These are phyloP conservation scores for Dryadula phaetusa DNA, from an alignment of 2,888 invertebrate genomes.

Conservation along the genomic window DNA sequence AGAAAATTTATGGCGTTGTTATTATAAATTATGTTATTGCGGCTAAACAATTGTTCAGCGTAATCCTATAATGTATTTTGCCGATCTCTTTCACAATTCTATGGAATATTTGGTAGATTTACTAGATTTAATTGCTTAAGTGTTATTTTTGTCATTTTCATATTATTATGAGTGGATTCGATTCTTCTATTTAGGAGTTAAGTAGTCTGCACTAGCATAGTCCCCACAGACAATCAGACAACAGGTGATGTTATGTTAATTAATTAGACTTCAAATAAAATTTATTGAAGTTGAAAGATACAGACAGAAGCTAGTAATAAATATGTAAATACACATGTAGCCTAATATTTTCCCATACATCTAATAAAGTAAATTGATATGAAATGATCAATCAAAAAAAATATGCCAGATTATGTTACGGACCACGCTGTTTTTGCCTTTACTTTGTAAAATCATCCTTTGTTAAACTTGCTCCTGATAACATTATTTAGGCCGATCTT, in stretches of 20 bases:
- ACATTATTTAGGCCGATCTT: constrained; percentile 67
- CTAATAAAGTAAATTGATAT: constrained; percentile 11
- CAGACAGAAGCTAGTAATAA: not conserved
- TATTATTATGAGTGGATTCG: too few species aligned
- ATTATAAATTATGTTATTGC: constrained; percentile 31
- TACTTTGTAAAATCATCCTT: constrained; percentile 48
- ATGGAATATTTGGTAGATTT: not conserved
- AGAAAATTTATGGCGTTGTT: constrained; percentile 25
- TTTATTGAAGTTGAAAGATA: not conserved
- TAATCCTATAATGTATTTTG: constrained; percentile 33
- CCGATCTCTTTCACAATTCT: constrained; percentile 24
- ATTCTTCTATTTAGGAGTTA: too few species aligned
- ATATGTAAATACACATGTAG: not conserved
- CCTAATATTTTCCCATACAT: not conserved
- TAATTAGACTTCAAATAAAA: too few species aligned
- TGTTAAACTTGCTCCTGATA: constrained; percentile 65
- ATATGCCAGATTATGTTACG: constrained; percentile 25
- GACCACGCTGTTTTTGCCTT: constrained; percentile 27
- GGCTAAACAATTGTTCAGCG: constrained; percentile 19
- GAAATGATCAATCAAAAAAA: constrained; percentile 28
- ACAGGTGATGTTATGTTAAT: too few species aligned
- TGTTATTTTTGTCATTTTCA: too few species aligned
- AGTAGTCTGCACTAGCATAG: too few species aligned
- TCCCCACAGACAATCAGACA: too few species aligned
- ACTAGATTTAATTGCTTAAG: too few species aligned